Conservation (phyloP, 2,797 vertebrate species). For the Nyctibius grandis region DNA sequence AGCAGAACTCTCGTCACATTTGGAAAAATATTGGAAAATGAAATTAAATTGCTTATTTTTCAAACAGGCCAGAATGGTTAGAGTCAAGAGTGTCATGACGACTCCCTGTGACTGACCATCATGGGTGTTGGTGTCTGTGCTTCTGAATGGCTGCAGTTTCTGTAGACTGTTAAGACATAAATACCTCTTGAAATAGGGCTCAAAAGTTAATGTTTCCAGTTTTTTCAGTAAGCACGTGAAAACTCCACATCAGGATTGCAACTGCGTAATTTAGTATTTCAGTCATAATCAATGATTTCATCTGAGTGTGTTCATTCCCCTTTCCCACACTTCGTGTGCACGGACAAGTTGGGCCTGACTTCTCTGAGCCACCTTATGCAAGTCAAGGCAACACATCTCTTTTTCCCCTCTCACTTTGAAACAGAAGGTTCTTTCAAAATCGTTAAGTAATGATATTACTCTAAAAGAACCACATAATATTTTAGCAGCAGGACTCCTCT, state of each 20-base stretch:
- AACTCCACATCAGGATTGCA: neutral
- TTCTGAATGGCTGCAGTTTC: neutral
- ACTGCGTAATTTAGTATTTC: neutral
- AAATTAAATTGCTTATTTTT: neutral
- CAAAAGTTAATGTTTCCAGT: neutral
- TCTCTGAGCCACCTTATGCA: neutral
- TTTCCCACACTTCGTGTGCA: neutral
- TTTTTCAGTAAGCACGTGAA: neutral
- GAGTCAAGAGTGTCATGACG: neutral
- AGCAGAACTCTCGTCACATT: neutral
- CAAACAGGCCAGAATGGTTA: neutral
- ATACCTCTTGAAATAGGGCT: neutral
- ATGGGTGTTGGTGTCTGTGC: neutral
- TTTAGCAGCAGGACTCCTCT: constrained; percentile 56
- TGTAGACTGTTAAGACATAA: neutral
- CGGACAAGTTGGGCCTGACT: neutral
- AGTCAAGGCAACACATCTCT: neutral
- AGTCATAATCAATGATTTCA: neutral
- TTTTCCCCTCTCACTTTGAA: neutral
- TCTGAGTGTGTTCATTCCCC: neutral
- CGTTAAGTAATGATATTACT: constrained; percentile 60
- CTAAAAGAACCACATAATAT: constrained; percentile 43
- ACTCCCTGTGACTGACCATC: neutral
- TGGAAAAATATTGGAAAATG: neutral
- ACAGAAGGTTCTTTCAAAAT: constrained; percentile 44